Evolutionary conservation across 2,113 vertebrate species (phyloP).

Genomic region (human): GRCh38 chr3:23072501-23073000

Average conservation of each 20-base stretch:
- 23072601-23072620: neutral
- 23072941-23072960: neutral
- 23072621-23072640: neutral
- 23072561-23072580: neutral
- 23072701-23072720: neutral
- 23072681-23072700: neutral
- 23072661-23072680: neutral
- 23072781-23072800: neutral
- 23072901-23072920: neutral
- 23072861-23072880: neutral
- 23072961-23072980: neutral
- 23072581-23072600: neutral
- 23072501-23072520: neutral
- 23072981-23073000: neutral
- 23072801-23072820: neutral
- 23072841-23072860: neutral
- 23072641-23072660: neutral
- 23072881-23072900: neutral
- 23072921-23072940: neutral
- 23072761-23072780: neutral
- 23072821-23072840: neutral
- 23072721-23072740: fast-evolving
- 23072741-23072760: fast-evolving
- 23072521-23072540: neutral
- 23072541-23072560: neutral